These are phyloP conservation scores for Fulmarus glacialis DNA, from an alignment of 2,113 vertebrate genomes.

Conservation along the genomic window DNA sequence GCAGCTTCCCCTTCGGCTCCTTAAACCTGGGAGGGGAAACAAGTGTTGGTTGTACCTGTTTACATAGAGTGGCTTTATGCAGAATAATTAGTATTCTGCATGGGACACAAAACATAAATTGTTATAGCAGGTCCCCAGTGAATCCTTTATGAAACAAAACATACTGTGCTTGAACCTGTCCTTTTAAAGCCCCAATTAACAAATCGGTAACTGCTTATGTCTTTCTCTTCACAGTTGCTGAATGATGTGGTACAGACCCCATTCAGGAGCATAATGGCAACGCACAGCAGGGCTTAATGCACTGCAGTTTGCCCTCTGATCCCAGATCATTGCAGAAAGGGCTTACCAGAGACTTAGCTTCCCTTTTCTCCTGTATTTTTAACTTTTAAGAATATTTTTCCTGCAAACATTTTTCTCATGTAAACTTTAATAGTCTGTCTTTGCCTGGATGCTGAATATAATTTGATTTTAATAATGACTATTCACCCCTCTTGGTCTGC, in stretches of 20 bases:
- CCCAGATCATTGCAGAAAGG: not conserved
- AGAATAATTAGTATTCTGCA: constrained; percentile 4
- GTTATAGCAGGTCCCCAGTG: not conserved
- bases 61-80: not conserved
- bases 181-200: constrained; percentile 1
- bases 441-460: not conserved
- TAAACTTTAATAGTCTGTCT: not conserved
- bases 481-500: not conserved
- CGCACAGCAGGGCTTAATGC: not conserved
- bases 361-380: not conserved
- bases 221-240: not conserved
- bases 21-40: not conserved
- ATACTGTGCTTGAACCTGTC: constrained; percentile 10
- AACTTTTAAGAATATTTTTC: not conserved
- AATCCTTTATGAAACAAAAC: not conserved
- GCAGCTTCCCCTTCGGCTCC: not conserved
- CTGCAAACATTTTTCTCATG: not conserved
- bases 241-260: not conserved
- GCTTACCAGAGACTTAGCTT: not conserved
- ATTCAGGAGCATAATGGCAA: not conserved
- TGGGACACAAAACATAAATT: not conserved
- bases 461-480: not conserved
- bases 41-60: not conserved
- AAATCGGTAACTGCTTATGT: not conserved
- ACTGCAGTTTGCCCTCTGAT: not conserved